phyloP scores from a whole-genome alignment of 2,888 invertebrate genomes.

The Agonopterix alstromeriana region DNA sequence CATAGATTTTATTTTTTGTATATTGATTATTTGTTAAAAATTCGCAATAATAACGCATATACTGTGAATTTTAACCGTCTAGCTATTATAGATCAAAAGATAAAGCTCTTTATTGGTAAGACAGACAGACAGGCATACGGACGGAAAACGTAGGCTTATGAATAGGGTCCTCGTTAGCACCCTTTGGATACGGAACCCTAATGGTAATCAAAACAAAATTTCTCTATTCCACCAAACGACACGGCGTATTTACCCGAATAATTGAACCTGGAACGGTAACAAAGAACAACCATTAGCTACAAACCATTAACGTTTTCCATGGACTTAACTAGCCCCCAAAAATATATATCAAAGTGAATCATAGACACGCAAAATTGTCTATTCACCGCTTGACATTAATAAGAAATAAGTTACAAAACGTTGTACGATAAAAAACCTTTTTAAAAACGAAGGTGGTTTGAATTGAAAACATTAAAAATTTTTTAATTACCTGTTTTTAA shows the following conservation, averaged over 20 bases:
- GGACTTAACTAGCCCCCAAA: slow-evolving; percentile 14
- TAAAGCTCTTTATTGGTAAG: too few species aligned
- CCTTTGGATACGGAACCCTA: too few species aligned
- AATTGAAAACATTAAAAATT: too few species aligned
- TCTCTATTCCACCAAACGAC: slow-evolving; percentile 14
- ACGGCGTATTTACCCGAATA: slow-evolving; percentile 17
- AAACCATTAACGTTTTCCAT: slow-evolving; percentile 23
- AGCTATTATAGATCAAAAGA: too few species aligned
- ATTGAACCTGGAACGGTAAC: slow-evolving; percentile 14
- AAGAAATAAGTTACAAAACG: slow-evolving; percentile 5
- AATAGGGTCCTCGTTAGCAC: too few species aligned
- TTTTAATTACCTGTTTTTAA: too few species aligned
- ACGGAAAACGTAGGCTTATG: too few species aligned
- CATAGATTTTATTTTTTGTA: too few species aligned
- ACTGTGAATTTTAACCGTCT: too few species aligned
- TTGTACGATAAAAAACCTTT: background rate
- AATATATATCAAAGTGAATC: slow-evolving; percentile 17
- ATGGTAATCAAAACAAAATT: slow-evolving; percentile 11
- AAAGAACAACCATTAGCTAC: slow-evolving; percentile 11
- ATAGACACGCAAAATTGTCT: slow-evolving; percentile 24
- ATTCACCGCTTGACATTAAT: slow-evolving; percentile 6
- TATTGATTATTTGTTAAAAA: too few species aligned
- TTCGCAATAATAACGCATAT: too few species aligned
- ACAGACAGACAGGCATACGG: too few species aligned
- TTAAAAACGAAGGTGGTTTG: background rate